Evolutionary conservation across 2,888 invertebrate genomes (phyloP), one percentile per base, ranked within the genome.

Genomic region (Xanthostigma xanthostigma): DNA sequence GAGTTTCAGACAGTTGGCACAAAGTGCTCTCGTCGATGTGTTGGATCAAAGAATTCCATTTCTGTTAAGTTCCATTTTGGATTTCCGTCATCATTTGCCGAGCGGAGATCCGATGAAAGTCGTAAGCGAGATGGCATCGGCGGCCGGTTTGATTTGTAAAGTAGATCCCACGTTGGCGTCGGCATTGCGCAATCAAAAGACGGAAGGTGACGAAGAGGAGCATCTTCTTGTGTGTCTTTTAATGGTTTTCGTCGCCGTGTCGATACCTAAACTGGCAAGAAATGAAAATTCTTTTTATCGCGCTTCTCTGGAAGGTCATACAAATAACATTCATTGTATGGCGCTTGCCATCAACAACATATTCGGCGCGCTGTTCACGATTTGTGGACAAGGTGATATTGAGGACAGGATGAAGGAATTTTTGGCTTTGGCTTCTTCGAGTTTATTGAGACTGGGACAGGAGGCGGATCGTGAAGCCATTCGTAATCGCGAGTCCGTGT

Each of bases 291-390:
- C 94, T 0, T 89, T 91, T 59, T 91, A 90, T 63, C 75, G 88
- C 50, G 86, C 91, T 0, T 86, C 89, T 1, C 70, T 88, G 50
- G 85, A 89, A 71, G 95, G 94, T 0, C 96, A 98, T 64, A 83
- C 91, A n/a, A 98, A 99, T 69, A 99, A 99, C 65, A 93, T 92
- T 52, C 98, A 99, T 65, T 98, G 98, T 63, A 87, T 99, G 76
- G 94, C 97, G 1, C 81, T 91, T 41, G 95, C 96, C 0, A 88
- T 97, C 38, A 95, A 94, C 62, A 88, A 90, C 58, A 89, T 96
- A 53, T 96, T 96, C 60, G 95, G 94, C 13, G 96, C 97, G 2
- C 69, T 98, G 47, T 98, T 99, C 62, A 92, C 94, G 2, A 88
- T 96, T 56, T 93, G 95, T 62, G 93, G 91, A 0, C 89, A 90